These are phyloP conservation scores for Stegana nigrithorax DNA, from an alignment of 2,888 invertebrate species.

Conservation along the genomic window DNA sequence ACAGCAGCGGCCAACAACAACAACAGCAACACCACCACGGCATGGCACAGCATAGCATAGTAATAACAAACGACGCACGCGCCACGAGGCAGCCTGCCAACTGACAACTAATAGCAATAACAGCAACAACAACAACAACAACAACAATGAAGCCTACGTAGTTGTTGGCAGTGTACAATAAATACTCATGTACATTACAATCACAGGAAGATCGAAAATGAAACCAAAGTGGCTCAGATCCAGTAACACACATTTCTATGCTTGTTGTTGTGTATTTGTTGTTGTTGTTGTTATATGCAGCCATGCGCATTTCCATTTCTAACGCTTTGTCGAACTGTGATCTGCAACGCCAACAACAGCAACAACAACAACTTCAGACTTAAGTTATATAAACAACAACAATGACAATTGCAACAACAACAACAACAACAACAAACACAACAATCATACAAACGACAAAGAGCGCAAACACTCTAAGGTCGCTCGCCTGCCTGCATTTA, in stretches of 20 bases:
- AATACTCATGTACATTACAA: constrained; percentile 35
- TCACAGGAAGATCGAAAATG: constrained; percentile 65
- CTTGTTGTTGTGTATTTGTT: background rate
- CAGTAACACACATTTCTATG: constrained; percentile 62
- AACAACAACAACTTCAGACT: constrained; percentile 34
- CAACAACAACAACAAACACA: constrained; percentile 34
- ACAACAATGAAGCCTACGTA: background rate
- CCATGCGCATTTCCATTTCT: constrained; percentile 64
- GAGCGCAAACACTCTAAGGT: constrained; percentile 25
- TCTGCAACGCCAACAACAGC: constrained; percentile 36
- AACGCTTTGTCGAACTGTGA: constrained; percentile 53
- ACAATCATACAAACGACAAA: background rate
- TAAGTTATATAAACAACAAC: constrained; percentile 5
- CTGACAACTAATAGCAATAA: too few species aligned
- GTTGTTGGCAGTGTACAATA: background rate
- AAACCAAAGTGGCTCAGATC: constrained; percentile 63
- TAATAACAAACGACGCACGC: too few species aligned
- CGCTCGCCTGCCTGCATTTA: constrained; percentile 4
- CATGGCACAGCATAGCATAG: too few species aligned
- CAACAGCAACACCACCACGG: background rate
- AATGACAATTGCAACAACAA: constrained; percentile 26
- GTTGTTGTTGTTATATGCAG: constrained; percentile 41
- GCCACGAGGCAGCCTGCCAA: background rate
- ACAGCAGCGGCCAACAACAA: background rate
- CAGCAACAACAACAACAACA: constrained; percentile 9